Base-by-base conservation (phyloP, 2,888 invertebrate species). In the Helobdella robusta region DNA sequence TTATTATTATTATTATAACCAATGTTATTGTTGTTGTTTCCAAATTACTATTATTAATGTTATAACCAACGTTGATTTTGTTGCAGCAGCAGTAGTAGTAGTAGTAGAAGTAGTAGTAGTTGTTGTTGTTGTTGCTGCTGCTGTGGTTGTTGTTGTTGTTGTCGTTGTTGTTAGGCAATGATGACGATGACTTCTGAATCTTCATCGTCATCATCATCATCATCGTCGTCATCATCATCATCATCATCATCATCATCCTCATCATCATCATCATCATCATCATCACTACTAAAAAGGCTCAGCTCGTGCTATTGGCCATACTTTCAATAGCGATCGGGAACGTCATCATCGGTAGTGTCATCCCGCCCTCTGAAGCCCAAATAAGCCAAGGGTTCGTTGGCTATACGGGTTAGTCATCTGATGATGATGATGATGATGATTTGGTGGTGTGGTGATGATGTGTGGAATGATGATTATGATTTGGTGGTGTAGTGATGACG, bases 251-350 rank as follows among this genome's bases (percentile, higher is more conserved):
- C n/a, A n/a, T n/a, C n/a, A n/a, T n/a, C n/a, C n/a, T n/a, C n/a
- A n/a, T n/a, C n/a, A 52, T 11, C 52, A 6, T 20, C 8, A 52
- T 52, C 23, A 6, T 52, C 11, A 11, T 20, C 11, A 11, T 20
- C 8, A 11, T 20, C 15, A 15, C 59, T 59, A 23, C 18, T 25
- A 23, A 40, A 11, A 75, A 88, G 86, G 90, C 93, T 0, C 94
- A 94, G 83, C 87, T 93, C 73, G 86, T 91, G 70, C 83, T 95
- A 11, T 84, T 94, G 52, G 88, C 87, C 0, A 87, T 91, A 52
- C 88, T 95, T 68, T 82, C 88, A 0, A 85, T 86, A 4, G 93
- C 95, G 0, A 89, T 97, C 77, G 82, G 87, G 32, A 90, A 94
- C 78, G 95, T 93, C 77, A 78, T 93, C 1, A 85, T 93, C 56